phyloP scores from a whole-genome alignment of 2,888 invertebrate species.

The Pollenia amentaria region DNA sequence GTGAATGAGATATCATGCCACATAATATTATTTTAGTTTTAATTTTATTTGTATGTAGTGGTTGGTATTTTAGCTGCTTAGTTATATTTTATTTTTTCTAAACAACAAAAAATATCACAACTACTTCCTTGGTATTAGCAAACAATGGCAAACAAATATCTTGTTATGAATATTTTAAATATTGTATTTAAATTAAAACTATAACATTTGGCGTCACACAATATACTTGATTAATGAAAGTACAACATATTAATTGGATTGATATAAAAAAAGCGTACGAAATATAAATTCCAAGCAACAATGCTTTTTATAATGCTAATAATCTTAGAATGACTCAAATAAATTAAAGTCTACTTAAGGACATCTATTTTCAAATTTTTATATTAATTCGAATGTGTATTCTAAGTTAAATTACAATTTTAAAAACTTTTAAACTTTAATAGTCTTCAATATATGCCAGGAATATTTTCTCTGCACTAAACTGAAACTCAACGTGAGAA shows the following conservation, averaged over 20 bases:
- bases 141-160: conserved; percentile 65
- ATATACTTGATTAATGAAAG: conserved; percentile 44
- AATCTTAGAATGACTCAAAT: too few species aligned
- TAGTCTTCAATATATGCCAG: too few species aligned
- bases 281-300: background rate
- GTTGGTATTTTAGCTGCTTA: conserved; percentile 35
- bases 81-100: conserved; percentile 29
- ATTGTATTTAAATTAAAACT: conserved; percentile 20
- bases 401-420: too few species aligned
- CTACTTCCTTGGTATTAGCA: conserved; percentile 71
- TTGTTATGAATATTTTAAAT: conserved; percentile 56
- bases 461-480: too few species aligned
- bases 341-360: too few species aligned
- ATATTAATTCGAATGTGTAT: too few species aligned
- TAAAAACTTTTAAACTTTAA: too few species aligned
- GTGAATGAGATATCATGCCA: conserved; percentile 67
- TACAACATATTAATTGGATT: conserved; percentile 47
- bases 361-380: too few species aligned
- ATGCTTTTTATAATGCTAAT: background rate
- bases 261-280: background rate
- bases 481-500: too few species aligned
- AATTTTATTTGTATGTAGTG: conserved; percentile 48
- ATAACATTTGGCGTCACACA: background rate
- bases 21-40: conserved; percentile 64
- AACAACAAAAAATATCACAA: conserved; percentile 57